Percentiles rank a stretch among this genome's conserved stretches.
phyloP scores from a whole-genome alignment of 1,140 invertebrate species.

The Oedothorax gibbosus region DNA sequence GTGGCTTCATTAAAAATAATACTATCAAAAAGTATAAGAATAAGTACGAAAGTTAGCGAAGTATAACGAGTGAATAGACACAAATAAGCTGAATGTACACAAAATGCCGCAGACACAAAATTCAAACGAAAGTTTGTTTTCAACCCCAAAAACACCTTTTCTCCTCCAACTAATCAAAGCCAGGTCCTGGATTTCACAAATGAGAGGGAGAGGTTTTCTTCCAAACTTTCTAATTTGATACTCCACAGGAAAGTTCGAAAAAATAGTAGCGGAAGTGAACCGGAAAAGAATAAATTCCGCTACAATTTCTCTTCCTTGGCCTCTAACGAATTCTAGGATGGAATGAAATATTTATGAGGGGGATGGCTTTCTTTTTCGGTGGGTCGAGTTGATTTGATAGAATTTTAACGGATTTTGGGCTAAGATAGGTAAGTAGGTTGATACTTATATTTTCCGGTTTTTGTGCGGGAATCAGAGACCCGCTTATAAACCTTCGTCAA shows the following conservation, averaged over 20 bases:
- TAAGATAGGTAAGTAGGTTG: too few species aligned
- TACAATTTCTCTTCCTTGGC: too few species aligned
- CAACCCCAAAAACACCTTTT: conserved; percentile 10
- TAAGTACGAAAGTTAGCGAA: neutral
- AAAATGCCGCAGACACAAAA: too few species aligned
- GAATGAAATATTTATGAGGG: conserved; percentile 52
- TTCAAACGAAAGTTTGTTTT: conserved; percentile 33
- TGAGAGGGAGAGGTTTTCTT: conserved; percentile 16
- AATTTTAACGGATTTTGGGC: too few species aligned
- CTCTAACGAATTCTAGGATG: too few species aligned
- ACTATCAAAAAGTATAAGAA: neutral
- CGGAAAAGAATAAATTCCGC: neutral
- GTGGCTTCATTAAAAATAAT: too few species aligned
- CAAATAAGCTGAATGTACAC: too few species aligned
- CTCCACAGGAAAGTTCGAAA: conserved; percentile 19
- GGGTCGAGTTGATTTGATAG: neutral
- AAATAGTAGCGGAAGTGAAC: conserved; percentile 41
- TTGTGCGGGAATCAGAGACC: too few species aligned
- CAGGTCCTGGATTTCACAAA: conserved; percentile 25
- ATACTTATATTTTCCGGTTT: too few species aligned
- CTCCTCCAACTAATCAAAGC: conserved; percentile 48
- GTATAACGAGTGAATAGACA: neutral
- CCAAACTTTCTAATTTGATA: conserved; percentile 53
- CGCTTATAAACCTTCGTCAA: too few species aligned
- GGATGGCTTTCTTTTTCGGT: neutral